Evolutionary conservation across 2,113 vertebrate species (phyloP), one percentile per base, ranked within the genome.

Genomic region (Lontra canadensis): DNA sequence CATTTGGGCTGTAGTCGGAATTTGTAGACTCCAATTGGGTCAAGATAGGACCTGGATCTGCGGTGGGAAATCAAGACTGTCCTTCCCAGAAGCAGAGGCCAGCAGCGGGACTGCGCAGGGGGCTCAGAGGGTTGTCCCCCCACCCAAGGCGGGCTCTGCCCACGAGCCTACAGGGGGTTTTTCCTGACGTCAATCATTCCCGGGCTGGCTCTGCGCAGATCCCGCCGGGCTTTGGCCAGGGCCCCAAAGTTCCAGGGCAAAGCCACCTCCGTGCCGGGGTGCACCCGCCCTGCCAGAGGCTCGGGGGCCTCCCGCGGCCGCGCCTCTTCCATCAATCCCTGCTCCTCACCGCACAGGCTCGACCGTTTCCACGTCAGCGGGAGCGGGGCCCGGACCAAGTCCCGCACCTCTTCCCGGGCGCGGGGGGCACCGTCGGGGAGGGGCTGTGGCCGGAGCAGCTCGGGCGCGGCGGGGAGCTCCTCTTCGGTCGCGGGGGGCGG

Each of bases 291-390:
- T 1, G 34, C 90, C 0, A 98, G 71, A 74, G 96, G 84, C 47
- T 99, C 99, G 0, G 97, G 57, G 0, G 95, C 36, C 0, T 99
- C 99, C 76, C 98, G 97, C 14, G 98, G 99, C 94, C 98, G 98
- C 0, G 98, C 95, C 31, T 99, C 99, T 81, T 99, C 99, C 0
- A 98, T 96, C 34, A 84, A 97, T 0, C 98, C 94, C 36, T 98
- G 99, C 52, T 99, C 99, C 88, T 99, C 99, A 0, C 65, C 98
- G n/a, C 99, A 99, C 76, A 99, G 98, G 13, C 99, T 99, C 0
- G 99, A 99, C 65, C 99, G 99, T 39, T 99, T 99, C 99, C 99
- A 99, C 0, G 99, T 99, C 4, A 99, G 98, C 0, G 99, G 99
- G 59, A 99, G 96, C 0, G 99, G 99, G 0, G 99, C 99, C 0